Conservation (phyloP, 2,888 invertebrate species). For the Ryuthela nishihirai region DNA sequence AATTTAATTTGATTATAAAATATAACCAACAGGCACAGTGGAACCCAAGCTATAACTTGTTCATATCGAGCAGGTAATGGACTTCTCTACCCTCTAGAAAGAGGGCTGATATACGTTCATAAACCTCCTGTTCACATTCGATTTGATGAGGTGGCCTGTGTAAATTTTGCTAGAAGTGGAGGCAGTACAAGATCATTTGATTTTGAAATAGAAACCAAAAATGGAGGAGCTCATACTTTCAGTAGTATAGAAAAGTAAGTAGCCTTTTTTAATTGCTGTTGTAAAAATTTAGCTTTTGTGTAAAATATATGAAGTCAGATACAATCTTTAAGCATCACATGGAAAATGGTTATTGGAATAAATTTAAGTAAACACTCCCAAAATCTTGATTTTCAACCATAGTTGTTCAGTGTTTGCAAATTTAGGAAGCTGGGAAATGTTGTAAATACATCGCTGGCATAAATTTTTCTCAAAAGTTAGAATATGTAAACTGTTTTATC, state of each 20-base stretch:
- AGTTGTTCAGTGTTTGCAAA: no score
- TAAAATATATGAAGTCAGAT: neutral
- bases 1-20: constrained; percentile 18
- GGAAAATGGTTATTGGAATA: no score
- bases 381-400: no score
- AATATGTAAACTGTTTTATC: no score
- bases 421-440: no score
- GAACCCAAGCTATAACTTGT: constrained; percentile 86
- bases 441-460: no score
- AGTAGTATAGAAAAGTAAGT: constrained; percentile 88
- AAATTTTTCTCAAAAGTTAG: no score
- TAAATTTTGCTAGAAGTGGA: constrained; percentile 93
- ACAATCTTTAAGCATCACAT: neutral
- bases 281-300: neutral
- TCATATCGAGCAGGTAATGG: constrained; percentile 98
- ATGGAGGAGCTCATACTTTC: constrained; percentile 84
- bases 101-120: constrained; percentile 97
- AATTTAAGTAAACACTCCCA: no score
- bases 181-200: constrained; percentile 66
- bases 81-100: constrained; percentile 91
- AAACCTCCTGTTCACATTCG: constrained; percentile 97
- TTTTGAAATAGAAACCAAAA: constrained; percentile 70
- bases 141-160: constrained; percentile 91
- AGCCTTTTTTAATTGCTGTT: neutral
- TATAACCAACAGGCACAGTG: constrained; percentile 65